phyloP scores from a whole-genome alignment of 2,113 vertebrate species.

The Neolamprologus variostigma region DNA sequence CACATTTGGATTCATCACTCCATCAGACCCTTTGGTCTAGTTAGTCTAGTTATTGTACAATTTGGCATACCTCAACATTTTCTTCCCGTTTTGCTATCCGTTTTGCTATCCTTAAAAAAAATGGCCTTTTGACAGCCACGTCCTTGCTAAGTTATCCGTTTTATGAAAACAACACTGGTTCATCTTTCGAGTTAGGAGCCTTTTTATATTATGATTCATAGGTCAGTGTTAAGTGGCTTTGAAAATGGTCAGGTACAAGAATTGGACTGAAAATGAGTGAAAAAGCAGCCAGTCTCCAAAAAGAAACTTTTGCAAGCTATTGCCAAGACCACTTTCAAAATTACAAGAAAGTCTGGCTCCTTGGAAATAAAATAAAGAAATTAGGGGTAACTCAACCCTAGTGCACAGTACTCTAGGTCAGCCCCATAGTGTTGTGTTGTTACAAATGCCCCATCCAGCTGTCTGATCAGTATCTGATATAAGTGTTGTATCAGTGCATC shows the following conservation, averaged over 20 bases:
- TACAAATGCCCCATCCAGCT: background rate
- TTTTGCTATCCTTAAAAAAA: background rate
- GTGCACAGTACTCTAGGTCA: background rate
- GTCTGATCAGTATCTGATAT: background rate
- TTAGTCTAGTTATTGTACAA: background rate
- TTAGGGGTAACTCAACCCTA: background rate
- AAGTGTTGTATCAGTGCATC: background rate
- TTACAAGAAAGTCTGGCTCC: background rate
- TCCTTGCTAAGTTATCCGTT: background rate
- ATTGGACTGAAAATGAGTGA: background rate
- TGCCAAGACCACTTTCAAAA: background rate
- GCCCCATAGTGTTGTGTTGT: background rate
- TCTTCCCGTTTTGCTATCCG: background rate
- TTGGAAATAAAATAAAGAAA: background rate
- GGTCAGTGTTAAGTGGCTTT: background rate
- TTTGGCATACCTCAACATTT: background rate
- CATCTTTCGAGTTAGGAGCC: background rate
- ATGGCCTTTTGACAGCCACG: background rate
- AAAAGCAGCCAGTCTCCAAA: background rate
- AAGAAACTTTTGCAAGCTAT: background rate
- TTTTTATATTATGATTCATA: background rate
- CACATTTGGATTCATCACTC: background rate
- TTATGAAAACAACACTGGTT: background rate
- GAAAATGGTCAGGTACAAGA: background rate
- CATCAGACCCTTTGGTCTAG: background rate